These are phyloP conservation scores for Lepisosteus oculatus DNA, from an alignment of 2,113 vertebrate genomes.

Conservation along the genomic window DNA sequence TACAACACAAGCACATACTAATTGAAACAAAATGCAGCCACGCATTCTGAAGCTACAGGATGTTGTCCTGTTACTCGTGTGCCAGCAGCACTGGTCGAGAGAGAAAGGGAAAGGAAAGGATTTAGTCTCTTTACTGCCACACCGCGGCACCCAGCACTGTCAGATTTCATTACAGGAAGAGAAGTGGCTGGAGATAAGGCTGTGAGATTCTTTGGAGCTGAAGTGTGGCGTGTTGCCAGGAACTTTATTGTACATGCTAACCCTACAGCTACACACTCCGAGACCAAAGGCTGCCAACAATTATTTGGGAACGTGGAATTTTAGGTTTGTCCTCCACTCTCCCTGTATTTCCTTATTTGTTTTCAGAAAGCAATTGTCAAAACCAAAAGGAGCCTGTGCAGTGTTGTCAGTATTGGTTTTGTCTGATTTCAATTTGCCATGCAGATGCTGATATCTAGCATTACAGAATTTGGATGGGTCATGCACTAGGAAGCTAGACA, in stretches of 20 bases:
- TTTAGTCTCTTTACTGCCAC: neutral
- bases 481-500: too few species aligned
- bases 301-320: neutral
- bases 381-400: neutral
- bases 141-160: constrained; percentile 3
- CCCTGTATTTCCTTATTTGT: neutral
- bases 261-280: neutral
- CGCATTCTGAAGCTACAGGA: neutral
- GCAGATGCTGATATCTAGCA: too few species aligned
- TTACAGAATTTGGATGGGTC: too few species aligned
- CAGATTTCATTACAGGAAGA: neutral
- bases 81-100: constrained; percentile 6
- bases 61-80: neutral
- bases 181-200: neutral
- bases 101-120: constrained; percentile 21
- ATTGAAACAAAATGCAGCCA: neutral
- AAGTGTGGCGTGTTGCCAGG: neutral
- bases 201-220: neutral
- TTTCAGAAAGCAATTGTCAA: neutral
- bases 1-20: neutral
- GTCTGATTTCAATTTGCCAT: too few species aligned
- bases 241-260: neutral
- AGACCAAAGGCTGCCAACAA: neutral
- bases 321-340: neutral
- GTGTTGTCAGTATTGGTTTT: neutral